A percentile compares a stretch with the other conserved stretches of the same genome.
Evolutionary conservation across 2,797 vertebrate genomes (phyloP).

Genomic region (Anguilla pacifica): DNA sequence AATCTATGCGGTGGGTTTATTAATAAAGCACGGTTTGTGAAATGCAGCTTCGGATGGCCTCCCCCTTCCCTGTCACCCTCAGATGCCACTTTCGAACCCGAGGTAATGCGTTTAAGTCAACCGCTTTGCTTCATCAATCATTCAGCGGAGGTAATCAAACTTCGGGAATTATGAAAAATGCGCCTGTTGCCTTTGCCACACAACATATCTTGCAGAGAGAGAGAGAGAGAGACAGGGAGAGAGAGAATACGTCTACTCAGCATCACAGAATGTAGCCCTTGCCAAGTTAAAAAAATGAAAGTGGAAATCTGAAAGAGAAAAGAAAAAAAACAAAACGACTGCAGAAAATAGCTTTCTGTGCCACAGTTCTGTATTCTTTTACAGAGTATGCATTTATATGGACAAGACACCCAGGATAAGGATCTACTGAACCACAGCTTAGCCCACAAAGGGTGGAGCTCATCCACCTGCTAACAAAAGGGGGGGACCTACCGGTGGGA

Average conservation of each 20-base stretch:
- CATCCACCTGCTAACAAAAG: too few species aligned
- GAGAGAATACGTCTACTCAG: background rate
- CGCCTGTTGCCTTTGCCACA: background rate
- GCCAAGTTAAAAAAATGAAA: background rate
- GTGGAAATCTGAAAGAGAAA: background rate
- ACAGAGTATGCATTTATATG: too few species aligned
- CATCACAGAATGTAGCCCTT: background rate
- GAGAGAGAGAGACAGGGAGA: background rate
- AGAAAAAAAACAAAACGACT: background rate
- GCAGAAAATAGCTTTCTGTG: too few species aligned
- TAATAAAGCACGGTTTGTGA: background rate
- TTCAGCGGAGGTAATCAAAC: slow-evolving; percentile 12
- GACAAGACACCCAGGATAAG: too few species aligned
- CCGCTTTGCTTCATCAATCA: slow-evolving; percentile 15
- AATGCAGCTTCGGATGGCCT: background rate
- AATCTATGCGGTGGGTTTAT: slow-evolving; percentile 41
- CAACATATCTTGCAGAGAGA: background rate
- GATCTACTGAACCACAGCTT: too few species aligned
- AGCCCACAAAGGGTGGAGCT: too few species aligned
- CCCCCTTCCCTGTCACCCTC: background rate
- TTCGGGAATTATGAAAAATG: slow-evolving; percentile 18
- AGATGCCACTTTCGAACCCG: background rate
- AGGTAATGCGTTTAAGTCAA: slow-evolving; percentile 19
- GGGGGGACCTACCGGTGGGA: too few species aligned
- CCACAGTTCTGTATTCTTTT: too few species aligned